A percentile compares a stretch with the other conserved stretches of the same genome.
Conservation (phyloP, 2,113 vertebrate species). For the Heterochromis multidens region DNA sequence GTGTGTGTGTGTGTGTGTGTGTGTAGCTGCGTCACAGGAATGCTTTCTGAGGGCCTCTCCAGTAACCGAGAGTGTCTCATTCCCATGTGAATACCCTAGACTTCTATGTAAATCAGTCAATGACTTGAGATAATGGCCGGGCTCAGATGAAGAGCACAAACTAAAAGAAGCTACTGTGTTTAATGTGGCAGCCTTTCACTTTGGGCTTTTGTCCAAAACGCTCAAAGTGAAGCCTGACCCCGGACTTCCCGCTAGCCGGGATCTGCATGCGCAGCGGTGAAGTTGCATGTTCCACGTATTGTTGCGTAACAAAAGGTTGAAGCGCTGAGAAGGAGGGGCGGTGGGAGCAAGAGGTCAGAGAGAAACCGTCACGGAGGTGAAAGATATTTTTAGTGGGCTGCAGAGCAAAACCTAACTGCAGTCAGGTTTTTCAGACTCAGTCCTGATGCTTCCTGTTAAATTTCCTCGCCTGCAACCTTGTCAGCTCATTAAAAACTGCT, state of each 20-base stretch:
- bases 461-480: too few species aligned
- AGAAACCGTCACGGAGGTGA: not conserved
- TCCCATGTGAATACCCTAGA: not conserved
- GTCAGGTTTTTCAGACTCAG: not conserved
- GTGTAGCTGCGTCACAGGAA: not conserved
- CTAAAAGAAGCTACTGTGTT: not conserved
- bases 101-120: conserved; percentile 1
- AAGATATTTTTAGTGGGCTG: not conserved
- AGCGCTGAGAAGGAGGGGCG: not conserved
- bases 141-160: not conserved
- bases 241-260: conserved; percentile 30
- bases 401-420: not conserved
- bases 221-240: conserved; percentile 21
- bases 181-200: not conserved
- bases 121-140: not conserved
- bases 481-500: not conserved
- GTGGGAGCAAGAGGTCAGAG: not conserved
- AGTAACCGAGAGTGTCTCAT: not conserved
- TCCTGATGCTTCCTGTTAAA: not conserved
- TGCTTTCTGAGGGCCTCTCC: not conserved
- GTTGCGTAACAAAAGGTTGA: conserved; percentile 29
- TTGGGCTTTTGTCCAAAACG: conserved; percentile 17
- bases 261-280: conserved; percentile 1
- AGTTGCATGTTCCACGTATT: conserved; percentile 12
- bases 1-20: not conserved